Percentiles rank a stretch among this genome's conserved stretches.
These are phyloP conservation scores for Actinemys pallida DNA, from an alignment of 2,113 vertebrate genomes.

Conservation along the genomic window DNA sequence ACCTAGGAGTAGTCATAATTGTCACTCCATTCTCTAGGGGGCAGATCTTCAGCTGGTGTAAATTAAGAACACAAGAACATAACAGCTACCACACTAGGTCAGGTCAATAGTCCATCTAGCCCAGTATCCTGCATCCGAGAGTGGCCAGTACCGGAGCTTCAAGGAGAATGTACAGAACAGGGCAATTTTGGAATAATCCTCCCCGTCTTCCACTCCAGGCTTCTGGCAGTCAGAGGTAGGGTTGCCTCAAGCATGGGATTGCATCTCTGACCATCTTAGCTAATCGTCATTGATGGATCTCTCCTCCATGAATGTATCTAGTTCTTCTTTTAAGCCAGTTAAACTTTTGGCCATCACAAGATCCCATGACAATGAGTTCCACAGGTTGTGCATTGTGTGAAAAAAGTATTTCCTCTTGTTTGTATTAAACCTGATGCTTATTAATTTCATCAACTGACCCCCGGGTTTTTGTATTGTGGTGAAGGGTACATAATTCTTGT, in stretches of 20 bases:
- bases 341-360: neutral
- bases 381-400: neutral
- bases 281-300: neutral
- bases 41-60: neutral
- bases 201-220: neutral
- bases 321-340: neutral
- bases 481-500: neutral
- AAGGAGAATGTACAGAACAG: neutral
- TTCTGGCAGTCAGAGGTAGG: neutral
- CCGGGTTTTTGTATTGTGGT: neutral
- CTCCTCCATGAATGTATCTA: neutral
- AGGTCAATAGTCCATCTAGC: neutral
- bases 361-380: neutral
- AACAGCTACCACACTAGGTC: neutral
- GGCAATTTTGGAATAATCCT: neutral
- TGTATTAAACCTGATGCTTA: neutral
- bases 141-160: neutral
- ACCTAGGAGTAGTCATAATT: neutral
- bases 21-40: neutral
- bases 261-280: neutral
- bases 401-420: neutral
- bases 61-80: neutral
- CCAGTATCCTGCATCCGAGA: neutral
- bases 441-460: neutral
- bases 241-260: neutral